Evolutionary conservation across 1,140 invertebrate species (phyloP).

Genomic region (Bombus superbus): DNA sequence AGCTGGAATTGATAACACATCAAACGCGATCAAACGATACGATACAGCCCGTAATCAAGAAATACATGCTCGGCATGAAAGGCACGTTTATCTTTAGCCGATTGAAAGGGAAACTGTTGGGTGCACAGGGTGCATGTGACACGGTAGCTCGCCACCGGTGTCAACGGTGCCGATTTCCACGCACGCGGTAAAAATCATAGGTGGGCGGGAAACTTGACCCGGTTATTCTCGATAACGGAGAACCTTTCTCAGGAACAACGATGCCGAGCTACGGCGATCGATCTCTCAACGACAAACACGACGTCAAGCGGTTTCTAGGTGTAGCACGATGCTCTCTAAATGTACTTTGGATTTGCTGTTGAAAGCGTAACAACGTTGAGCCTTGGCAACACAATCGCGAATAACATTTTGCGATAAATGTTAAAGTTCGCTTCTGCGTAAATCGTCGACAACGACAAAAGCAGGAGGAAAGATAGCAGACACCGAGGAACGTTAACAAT

Average conservation of each 20-base stretch:
- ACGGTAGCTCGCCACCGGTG: neutral
- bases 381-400: too few relatives aligned
- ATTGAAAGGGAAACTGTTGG: constrained; percentile 7
- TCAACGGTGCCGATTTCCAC: constrained; percentile 19
- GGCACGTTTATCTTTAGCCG: neutral
- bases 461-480: neutral
- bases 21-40: neutral
- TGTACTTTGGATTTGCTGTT: neutral
- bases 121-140: neutral
- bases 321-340: neutral
- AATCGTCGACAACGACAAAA: neutral
- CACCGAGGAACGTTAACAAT: neutral
- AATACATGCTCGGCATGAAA: too few relatives aligned
- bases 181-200: constrained; percentile 22
- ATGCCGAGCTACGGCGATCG: constrained; percentile 37
- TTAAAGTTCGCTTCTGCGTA: neutral
- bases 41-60: too few relatives aligned
- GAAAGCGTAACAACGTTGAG: neutral
- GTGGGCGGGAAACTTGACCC: constrained; percentile 62
- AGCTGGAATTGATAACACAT: neutral
- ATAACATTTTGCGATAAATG: neutral
- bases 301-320: constrained; percentile 14
- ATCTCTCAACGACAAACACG: constrained; percentile 39
- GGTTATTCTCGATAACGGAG: constrained; percentile 57
- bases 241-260: constrained; percentile 50